Percentiles rank a stretch among this genome's conserved stretches.
Conservation (phyloP, 2,113 vertebrate species). For the Microtus richardsoni region DNA sequence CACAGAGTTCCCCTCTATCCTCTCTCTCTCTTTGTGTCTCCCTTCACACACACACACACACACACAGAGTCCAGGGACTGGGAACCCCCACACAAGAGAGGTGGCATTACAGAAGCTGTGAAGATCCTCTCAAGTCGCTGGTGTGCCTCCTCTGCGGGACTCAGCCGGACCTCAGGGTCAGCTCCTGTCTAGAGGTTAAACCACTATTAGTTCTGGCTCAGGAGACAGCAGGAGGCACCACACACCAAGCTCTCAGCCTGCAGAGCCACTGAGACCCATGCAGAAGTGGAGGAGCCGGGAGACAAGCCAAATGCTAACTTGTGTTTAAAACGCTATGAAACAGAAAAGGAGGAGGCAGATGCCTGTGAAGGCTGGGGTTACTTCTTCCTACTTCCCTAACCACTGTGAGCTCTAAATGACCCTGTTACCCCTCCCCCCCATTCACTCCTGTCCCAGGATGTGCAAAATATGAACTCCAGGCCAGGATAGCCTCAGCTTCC, state of each 20-base stretch:
- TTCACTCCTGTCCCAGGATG: background rate
- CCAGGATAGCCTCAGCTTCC: background rate
- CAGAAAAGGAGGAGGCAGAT: background rate
- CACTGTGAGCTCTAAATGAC: background rate
- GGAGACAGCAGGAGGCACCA: background rate
- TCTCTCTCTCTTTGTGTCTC: no score
- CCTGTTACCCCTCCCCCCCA: background rate
- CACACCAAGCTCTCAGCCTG: background rate
- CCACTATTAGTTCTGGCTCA: slow-evolving; percentile 81
- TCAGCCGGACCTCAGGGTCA: slow-evolving; percentile 78
- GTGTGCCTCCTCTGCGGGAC: slow-evolving; percentile 92
- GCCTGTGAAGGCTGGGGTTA: background rate
- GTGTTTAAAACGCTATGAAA: background rate
- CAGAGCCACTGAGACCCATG: background rate
- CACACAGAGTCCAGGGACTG: background rate
- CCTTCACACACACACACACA: background rate
- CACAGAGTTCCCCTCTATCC: background rate
- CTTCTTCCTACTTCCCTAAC: background rate
- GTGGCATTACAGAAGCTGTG: slow-evolving; percentile 90
- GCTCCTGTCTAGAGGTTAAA: slow-evolving; percentile 92
- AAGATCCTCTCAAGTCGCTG: slow-evolving; percentile 96
- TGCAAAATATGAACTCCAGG: slow-evolving; percentile 7
- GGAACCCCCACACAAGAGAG: slow-evolving; percentile 38
- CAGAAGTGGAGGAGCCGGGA: background rate
- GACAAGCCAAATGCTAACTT: background rate